Percentiles rank a stretch among this genome's conserved stretches.
phyloP scores from a whole-genome alignment of 1,140 invertebrate species.

The Drosophila virilis region DNA sequence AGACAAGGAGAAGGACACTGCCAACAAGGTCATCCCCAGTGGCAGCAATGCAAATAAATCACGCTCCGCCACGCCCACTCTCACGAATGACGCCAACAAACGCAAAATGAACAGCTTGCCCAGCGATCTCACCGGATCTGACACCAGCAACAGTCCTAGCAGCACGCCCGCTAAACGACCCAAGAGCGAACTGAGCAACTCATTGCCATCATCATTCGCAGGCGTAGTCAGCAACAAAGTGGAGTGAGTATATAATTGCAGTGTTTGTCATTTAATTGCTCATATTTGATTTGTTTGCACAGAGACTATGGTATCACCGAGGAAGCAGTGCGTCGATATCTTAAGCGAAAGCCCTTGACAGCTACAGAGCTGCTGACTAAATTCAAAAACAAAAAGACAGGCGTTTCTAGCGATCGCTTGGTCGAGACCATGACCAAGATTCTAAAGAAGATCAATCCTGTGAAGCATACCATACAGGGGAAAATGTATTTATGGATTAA shows the following conservation, averaged over 20 bases:
- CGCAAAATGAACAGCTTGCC: conserved; percentile 85
- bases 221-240: conserved; percentile 78
- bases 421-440: conserved; percentile 97
- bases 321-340: conserved; percentile 95
- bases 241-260: conserved; percentile 60
- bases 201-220: conserved; percentile 77
- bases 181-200: conserved; percentile 86
- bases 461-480: conserved; percentile 95
- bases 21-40: conserved; percentile 58
- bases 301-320: conserved; percentile 96
- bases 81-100: conserved; percentile 77
- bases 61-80: conserved; percentile 87
- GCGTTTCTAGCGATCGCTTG: conserved; percentile 93
- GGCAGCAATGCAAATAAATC: conserved; percentile 85
- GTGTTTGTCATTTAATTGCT: background rate
- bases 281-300: conserved; percentile 25
- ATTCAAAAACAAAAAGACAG: conserved; percentile 97
- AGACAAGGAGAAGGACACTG: conserved; percentile 62
- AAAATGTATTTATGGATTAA: conserved; percentile 93
- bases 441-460: conserved; percentile 96
- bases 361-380: conserved; percentile 97
- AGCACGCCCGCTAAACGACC: conserved; percentile 86
- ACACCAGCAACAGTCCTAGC: conserved; percentile 83
- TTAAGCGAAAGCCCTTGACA: conserved; percentile 98
- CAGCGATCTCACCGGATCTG: conserved; percentile 85